A percentile compares a stretch with the other conserved stretches of the same genome.
Evolutionary conservation across 37 sponge, comb jelly and placozoan species (phyloP).

Genomic region (Aphrocallistes beatrix): DNA sequence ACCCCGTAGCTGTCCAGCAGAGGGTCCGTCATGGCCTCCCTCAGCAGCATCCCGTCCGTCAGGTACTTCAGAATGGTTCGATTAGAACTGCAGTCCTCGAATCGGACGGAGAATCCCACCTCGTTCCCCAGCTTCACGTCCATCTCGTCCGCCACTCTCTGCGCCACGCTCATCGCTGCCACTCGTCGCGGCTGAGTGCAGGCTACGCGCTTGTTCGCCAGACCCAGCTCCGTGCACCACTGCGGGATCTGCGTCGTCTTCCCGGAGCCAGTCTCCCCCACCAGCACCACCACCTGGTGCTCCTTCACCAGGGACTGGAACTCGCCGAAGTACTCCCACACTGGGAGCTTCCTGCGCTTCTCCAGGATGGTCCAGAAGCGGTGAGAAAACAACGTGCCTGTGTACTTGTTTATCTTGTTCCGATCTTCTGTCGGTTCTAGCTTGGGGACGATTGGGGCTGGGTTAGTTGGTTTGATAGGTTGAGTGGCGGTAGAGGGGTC

Average conservation of each 20-base stretch:
- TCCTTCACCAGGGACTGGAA: constrained; percentile 72
- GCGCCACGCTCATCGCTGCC: constrained; percentile 99
- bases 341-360: constrained; percentile 82
- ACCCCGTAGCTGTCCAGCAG: constrained; percentile 86
- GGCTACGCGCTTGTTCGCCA: constrained; percentile 47
- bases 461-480: too few species aligned
- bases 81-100: constrained; percentile 74
- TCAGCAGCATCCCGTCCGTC: constrained; percentile 98
- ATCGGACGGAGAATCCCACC: constrained; percentile 89
- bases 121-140: constrained; percentile 86
- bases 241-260: constrained; percentile 99
- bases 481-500: too few species aligned
- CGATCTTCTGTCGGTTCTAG: constrained; percentile 20
- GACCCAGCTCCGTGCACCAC: constrained; percentile 78
- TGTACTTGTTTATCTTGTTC: constrained; percentile 84
- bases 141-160: constrained; percentile 97
- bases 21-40: constrained; percentile 98
- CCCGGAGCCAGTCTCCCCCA: constrained; percentile 98
- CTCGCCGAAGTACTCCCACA: constrained; percentile 95
- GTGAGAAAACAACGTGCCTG: constrained; percentile 71
- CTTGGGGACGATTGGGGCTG: too few species aligned
- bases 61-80: constrained; percentile 85
- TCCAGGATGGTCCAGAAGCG: constrained; percentile 78
- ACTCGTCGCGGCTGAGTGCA: constrained; percentile 97
- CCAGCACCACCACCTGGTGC: constrained; percentile 75